phyloP scores from a whole-genome alignment of 2,888 invertebrate species.

The Hyles lineata region DNA sequence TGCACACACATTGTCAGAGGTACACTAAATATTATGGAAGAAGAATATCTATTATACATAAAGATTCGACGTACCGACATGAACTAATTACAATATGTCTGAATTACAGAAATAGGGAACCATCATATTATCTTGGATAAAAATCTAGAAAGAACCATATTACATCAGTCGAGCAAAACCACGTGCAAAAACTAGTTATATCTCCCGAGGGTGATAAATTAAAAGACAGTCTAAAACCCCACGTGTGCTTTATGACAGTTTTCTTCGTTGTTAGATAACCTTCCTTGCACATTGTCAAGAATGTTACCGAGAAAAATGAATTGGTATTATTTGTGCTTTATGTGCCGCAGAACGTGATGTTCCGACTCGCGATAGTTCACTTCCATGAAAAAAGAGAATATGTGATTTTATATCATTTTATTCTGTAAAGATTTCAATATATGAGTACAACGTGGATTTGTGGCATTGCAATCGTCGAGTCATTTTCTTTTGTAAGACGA shows the following conservation, averaged over 20 bases:
- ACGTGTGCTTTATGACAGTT: background rate
- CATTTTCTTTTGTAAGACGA: background rate
- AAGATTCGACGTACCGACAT: too few relatives aligned
- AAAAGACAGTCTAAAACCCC: too few relatives aligned
- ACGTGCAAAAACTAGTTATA: too few relatives aligned
- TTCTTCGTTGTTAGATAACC: background rate
- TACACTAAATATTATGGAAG: too few relatives aligned
- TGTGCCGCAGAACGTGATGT: background rate
- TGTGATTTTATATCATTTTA: background rate
- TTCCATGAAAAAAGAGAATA: background rate
- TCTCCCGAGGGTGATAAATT: too few relatives aligned
- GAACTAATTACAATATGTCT: too few relatives aligned
- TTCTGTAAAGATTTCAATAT: background rate
- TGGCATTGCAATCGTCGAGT: background rate
- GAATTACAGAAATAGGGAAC: too few relatives aligned
- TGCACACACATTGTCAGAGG: too few relatives aligned
- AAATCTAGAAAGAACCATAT: too few relatives aligned
- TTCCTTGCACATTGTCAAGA: background rate
- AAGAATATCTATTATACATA: too few relatives aligned
- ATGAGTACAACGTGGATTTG: background rate
- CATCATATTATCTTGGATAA: too few relatives aligned
- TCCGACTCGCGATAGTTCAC: background rate
- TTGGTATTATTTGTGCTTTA: conserved; percentile 4
- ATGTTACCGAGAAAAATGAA: background rate
- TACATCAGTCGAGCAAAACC: too few relatives aligned